These are phyloP conservation scores for Nemotelus nigrinus DNA, from an alignment of 2,888 invertebrate species.

Conservation along the genomic window DNA sequence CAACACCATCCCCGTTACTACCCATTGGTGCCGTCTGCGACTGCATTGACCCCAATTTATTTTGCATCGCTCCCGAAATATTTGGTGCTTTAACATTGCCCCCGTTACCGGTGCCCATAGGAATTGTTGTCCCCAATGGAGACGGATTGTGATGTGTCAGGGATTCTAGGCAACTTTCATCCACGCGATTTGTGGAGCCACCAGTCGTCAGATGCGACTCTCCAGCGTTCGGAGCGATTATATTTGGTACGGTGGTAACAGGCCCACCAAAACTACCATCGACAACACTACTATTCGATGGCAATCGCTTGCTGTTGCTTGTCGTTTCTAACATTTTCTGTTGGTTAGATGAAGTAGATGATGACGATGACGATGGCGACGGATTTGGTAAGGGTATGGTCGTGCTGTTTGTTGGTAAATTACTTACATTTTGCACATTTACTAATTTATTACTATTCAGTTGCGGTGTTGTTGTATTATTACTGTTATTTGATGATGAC, in stretches of 20 bases:
- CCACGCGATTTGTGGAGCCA: conserved; percentile 40
- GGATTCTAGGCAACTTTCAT: conserved; percentile 10
- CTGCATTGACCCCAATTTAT: conserved; percentile 51
- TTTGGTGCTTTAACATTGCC: neutral
- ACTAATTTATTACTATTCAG: conserved; percentile 49
- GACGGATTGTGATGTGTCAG: conserved; percentile 49
- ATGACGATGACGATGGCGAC: conserved; percentile 53
- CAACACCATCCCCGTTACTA: conserved; percentile 57
- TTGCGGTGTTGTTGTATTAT: conserved; percentile 51
- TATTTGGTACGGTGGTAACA: conserved; percentile 16
- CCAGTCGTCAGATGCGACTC: conserved; percentile 39
- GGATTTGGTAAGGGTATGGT: conserved; percentile 54
- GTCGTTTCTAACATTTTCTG: conserved; percentile 46
- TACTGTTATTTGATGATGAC: conserved; percentile 53
- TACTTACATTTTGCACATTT: conserved; percentile 47
- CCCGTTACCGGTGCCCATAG: conserved; percentile 20
- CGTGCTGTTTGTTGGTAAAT: conserved; percentile 35
- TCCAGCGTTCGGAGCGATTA: conserved; percentile 20
- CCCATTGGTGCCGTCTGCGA: conserved; percentile 50
- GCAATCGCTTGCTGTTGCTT: conserved; percentile 41
- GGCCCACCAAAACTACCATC: conserved; percentile 35
- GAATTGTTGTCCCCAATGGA: conserved; percentile 42
- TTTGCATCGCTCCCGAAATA: conserved; percentile 30
- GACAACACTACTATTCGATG: conserved; percentile 11
- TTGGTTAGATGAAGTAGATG: conserved; percentile 36